Percentiles rank a stretch among this genome's conserved stretches.
Evolutionary conservation across 2,113 vertebrate genomes (phyloP).

Genomic region (Mystacornis crossleyi): DNA sequence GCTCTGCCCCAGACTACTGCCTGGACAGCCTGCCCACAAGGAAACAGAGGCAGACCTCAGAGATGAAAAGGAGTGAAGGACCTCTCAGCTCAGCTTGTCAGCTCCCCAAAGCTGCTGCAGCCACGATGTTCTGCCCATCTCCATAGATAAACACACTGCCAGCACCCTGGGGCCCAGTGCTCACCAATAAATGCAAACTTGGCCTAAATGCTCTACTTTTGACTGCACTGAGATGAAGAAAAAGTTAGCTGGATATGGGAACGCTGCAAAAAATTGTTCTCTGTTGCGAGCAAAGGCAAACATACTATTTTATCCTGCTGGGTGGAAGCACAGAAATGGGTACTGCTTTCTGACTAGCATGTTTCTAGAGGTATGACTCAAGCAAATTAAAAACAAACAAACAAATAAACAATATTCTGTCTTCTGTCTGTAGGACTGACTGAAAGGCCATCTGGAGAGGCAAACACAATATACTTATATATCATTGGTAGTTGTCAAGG

Average conservation of each 20-base stretch:
- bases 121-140: accelerated
- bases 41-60: neutral
- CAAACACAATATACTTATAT: neutral
- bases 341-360: neutral
- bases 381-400: neutral
- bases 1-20: neutral
- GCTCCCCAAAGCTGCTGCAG: neutral
- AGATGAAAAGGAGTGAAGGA: neutral
- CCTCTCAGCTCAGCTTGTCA: neutral
- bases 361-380: neutral
- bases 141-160: accelerated
- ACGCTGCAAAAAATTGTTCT: neutral
- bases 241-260: neutral
- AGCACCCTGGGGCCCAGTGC: neutral
- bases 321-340: neutral
- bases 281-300: neutral
- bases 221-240: neutral
- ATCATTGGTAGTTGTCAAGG: neutral
- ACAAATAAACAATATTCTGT: neutral
- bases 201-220: neutral
- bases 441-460: neutral
- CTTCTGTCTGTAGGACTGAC: neutral
- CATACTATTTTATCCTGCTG: neutral
- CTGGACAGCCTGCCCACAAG: neutral
- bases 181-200: neutral